Evolutionary conservation across 2,113 vertebrate species (phyloP), one percentile per base, ranked within the genome.

Genomic region (Centropristis striata): DNA sequence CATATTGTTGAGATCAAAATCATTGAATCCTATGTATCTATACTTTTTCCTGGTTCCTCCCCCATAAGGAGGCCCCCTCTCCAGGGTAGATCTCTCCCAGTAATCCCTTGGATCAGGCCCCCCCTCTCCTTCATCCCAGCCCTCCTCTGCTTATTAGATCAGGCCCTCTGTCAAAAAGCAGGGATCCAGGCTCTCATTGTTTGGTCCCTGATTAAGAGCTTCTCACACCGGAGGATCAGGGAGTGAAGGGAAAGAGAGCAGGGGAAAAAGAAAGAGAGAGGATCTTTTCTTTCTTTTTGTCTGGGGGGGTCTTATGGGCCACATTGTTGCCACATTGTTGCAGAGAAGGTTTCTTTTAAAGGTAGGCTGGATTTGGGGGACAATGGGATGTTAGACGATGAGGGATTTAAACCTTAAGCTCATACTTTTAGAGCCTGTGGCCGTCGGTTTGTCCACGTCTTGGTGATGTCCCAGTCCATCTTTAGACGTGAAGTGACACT

Each of bases 181-280:
- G 83, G 88, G 90, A 93, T 89, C 83, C 71, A 61, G 85, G 77
- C 82, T 85, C 80, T 78, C 92, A 92, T 95, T 95, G 95, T 95
- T 93, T 93, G 94, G 85, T 78, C 82, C 82, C 88, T 93, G 93
- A 94, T 95, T 95, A 95, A 95, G 93, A 95, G 94, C 91, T 93
- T 90, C 93, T 94, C 86, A 90, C 90, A 76, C 72, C 51, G 61
- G 75, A 92, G 91, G 92, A 91, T 90, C 90, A 90, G 84, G 81
- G 50, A 78, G 75, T 71, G 79, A 75, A 86, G 85, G 51, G 89
- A 77, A 65, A 85, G 25, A 53, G 81, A 88, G 79, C 71, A 36
- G 59, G 60, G n/a, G 78, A 64, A 53, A 66, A 58, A 85, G 46
- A 86, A 86, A 81, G 81, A 86, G 87, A 83, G 79, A 72, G 32